These are phyloP conservation scores for Syritta pipiens DNA, from an alignment of 2,888 invertebrate species.

Conservation along the genomic window DNA sequence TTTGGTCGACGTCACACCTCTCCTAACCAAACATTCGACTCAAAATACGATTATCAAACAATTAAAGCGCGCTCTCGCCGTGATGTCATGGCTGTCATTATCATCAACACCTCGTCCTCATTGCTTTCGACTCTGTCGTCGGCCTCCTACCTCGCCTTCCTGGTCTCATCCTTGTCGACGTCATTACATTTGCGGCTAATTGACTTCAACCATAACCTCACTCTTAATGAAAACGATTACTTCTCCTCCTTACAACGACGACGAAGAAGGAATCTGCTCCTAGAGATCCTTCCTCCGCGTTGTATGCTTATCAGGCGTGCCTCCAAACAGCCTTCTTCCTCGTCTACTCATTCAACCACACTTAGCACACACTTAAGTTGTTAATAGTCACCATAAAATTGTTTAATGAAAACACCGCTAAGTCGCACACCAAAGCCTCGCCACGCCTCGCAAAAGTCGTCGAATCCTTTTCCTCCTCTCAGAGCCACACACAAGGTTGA, in stretches of 20 bases:
- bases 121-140: neutral
- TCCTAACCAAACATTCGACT: slow-evolving; percentile 12
- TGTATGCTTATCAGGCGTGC: slow-evolving; percentile 36
- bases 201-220: slow-evolving; percentile 60
- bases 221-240: slow-evolving; percentile 63
- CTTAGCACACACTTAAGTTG: slow-evolving; percentile 66
- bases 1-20: no score
- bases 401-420: slow-evolving; percentile 63
- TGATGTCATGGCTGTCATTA: neutral
- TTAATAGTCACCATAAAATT: slow-evolving; percentile 67
- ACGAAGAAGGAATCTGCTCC: no score
- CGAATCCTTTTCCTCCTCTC: slow-evolving; percentile 42
- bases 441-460: neutral
- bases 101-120: neutral
- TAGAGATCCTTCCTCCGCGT: neutral
- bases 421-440: neutral
- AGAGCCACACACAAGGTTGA: slow-evolving; percentile 28
- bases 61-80: slow-evolving; percentile 6
- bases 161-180: neutral
- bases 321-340: neutral
- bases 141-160: neutral
- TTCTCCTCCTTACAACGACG: no score
- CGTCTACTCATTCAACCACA: slow-evolving; percentile 30
- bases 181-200: slow-evolving; percentile 63
- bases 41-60: slow-evolving; percentile 35